Base-by-base conservation (phyloP, 2,113 vertebrate genomes). In the Balaeniceps rex region DNA sequence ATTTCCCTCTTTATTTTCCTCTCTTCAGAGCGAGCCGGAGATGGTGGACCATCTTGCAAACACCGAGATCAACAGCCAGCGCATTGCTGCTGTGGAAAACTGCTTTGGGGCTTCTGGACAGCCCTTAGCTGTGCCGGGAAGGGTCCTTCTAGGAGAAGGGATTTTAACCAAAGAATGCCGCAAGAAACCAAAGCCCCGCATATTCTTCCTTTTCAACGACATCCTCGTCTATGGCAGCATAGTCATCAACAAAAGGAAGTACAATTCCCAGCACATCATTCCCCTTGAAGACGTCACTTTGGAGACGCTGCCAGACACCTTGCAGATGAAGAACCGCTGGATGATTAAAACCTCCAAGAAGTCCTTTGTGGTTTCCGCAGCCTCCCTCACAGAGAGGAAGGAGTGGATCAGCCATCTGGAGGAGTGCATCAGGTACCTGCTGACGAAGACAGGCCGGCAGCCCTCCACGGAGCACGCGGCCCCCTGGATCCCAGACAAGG, bases 151-250 rank as follows among this genome's bases (percentile, higher is more conserved):
- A 12, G 99, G 99, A 10, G 99, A 99, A 96, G 99, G 99, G 13
- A 98, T 98, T 58, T 98, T 99, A 95, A 98, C 98, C 85, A 99
- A 99, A 95, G 98, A 98, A 96, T 98, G 99, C 97, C 99, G 99
- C 77, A 98, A 98, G 79, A 98, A 98, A 71, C 98, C 97, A 10
- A 98, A 99, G 89, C 98, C 98, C 2, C 99, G 99, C 71, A 97
- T 97, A 61, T 99, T 99, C 97, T 99, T 99, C 94, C 99, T 99
- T 49, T 99, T 99, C 97, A 99, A 98, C 2, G 99, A 99, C 95
- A 98, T 99, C 94, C 97, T 99, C 3, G 99, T 99, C 31, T 99
- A 99, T 0, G 99, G 99, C 93, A 99, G 98, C 95, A 98, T 99
- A 40, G 91, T 99, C 74, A 97, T 99, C 83, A 98, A 90, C 80